Conservation (phyloP, 2,113 vertebrate species). For the Balaeniceps rex region DNA sequence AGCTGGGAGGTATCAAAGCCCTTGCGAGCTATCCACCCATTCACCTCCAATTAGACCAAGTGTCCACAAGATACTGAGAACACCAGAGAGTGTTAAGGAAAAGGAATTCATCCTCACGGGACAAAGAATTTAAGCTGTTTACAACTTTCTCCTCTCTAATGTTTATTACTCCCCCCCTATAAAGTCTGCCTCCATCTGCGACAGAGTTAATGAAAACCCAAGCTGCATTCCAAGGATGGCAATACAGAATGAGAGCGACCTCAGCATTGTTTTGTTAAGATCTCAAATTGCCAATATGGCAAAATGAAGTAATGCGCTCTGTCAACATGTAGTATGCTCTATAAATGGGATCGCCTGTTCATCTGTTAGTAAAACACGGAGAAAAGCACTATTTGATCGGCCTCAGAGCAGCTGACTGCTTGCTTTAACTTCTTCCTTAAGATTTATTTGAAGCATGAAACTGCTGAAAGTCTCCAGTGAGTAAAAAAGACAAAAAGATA, state of each 20-base stretch:
- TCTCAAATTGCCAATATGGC: constrained; percentile 66
- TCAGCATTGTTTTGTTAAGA: constrained; percentile 69
- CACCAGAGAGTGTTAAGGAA: neutral
- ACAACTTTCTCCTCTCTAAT: neutral
- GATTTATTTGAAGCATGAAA: neutral
- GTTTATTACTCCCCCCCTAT: neutral
- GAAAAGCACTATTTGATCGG: constrained; percentile 4
- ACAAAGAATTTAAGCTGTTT: constrained; percentile 12
- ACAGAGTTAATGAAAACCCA: constrained; percentile 65
- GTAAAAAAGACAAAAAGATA: neutral
- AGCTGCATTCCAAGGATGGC: constrained; percentile 68
- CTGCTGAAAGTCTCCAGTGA: neutral
- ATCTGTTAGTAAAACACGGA: constrained; percentile 34
- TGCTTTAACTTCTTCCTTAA: neutral
- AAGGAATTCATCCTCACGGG: neutral
- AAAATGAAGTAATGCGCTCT: constrained; percentile 64
- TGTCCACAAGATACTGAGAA: neutral
- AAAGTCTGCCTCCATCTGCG: neutral
- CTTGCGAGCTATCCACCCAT: neutral
- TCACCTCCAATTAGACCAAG: neutral
- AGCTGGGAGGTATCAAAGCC: constrained; percentile 35
- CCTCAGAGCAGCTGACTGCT: neutral
- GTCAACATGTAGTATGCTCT: constrained; percentile 64
- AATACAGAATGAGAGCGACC: constrained; percentile 53
- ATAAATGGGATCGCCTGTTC: constrained; percentile 41